Conservation (phyloP, 2,888 invertebrate species). For the Ormyrus thymus region DNA sequence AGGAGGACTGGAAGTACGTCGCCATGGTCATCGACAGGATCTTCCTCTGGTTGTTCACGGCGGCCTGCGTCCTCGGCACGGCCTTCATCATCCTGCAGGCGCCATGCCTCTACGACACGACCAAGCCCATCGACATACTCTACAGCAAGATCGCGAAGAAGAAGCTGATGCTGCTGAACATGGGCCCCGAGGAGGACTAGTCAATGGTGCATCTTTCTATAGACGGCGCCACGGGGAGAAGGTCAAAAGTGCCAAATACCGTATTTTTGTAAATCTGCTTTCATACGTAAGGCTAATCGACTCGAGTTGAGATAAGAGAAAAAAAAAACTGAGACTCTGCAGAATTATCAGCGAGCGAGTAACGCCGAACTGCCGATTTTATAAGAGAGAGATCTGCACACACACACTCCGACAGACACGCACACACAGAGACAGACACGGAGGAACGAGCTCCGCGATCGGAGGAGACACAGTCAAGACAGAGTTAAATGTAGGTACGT, state of each 20-base stretch:
- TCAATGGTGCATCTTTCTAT: conserved; percentile 50
- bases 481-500: conserved; percentile 31
- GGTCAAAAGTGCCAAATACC: conserved; percentile 70
- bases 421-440: conserved; percentile 37
- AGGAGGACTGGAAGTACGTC: conserved; percentile 99
- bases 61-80: conserved; percentile 94
- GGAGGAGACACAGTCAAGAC: too few species aligned
- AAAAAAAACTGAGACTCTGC: background rate
- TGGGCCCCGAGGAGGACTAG: conserved; percentile 85
- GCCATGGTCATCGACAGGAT: conserved; percentile 96
- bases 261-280: conserved; percentile 75
- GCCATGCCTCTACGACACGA: conserved; percentile 93
- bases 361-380: conserved; percentile 73
- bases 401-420: conserved; percentile 24
- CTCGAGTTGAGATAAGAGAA: conserved; percentile 30
- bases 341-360: conserved; percentile 16
- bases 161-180: conserved; percentile 90
- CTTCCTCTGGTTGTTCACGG: conserved; percentile 96
- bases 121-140: conserved; percentile 91
- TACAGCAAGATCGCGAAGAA: conserved; percentile 95
- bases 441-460: background rate
- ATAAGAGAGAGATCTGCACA: conserved; percentile 62
- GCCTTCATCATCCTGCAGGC: conserved; percentile 92
- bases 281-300: conserved; percentile 72
- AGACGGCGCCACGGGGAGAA: conserved; percentile 29